Evolutionary conservation across 2,113 vertebrate genomes (phyloP), one percentile per base, ranked within the genome.

Genomic region (Toxotes jaculatrix): DNA sequence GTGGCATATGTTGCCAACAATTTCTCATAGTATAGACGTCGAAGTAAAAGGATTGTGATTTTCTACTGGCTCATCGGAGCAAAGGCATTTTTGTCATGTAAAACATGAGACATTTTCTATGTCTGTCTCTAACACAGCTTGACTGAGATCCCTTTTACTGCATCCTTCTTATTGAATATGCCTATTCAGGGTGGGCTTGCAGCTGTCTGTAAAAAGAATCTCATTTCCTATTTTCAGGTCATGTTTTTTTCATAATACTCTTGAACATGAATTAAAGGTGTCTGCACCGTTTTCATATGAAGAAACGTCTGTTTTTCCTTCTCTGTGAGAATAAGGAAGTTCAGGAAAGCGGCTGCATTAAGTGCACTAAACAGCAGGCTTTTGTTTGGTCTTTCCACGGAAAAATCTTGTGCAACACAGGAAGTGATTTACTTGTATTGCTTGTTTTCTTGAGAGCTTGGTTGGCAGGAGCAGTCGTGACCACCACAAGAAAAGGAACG

Each of bases 71-170:
- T 21, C 55, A 61, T 64, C 34, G 43, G 16, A 49, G 19, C 51
- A 66, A 40, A 49, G 47, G 5, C 3, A n/a, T 38, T 53, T 55
- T 65, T 49, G 19, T 61, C 17, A 21, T 61, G 10, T 60, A 38
- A 32, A 43, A 72, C 38, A 21, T 19, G 19, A 59, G 36, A 79
- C 31, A 19, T 74, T 47, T 32, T 61, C 23, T 36, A 7, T 31
- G 27, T 71, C 32, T 27, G 65, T 56, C 43, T 42, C 45, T 61
- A 9, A 45, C 38, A 53, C 43, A 40, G 57, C 60, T 31, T 32
- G 17, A 74, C 42, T 14, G n/a, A 73, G 40, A 81, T 68, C 55
- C 57, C 3, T 56, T 80, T 79, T 13, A 27, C 53, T 45, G 34
- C 59, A 17, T 49, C 32, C 17, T 36, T 43, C 69, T 74, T 32